Percentiles rank a stretch among this genome's conserved stretches.
Evolutionary conservation across 2,113 vertebrate species (phyloP).

Genomic region (Osmerus mordax): DNA sequence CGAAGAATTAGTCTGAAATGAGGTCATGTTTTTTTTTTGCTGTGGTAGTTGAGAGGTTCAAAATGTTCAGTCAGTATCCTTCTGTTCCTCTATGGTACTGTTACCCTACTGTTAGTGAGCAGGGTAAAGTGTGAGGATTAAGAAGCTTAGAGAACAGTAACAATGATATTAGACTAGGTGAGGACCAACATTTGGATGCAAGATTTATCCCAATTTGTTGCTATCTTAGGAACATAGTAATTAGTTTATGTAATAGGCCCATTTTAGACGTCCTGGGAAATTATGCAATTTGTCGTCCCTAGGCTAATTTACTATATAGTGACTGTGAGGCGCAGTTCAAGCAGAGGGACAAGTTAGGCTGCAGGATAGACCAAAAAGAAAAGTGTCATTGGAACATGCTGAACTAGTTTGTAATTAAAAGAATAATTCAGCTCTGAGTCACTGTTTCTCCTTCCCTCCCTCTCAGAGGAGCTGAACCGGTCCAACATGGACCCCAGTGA

Average conservation of each 20-base stretch:
- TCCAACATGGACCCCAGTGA: conserved; percentile 83
- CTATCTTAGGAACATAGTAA: conserved; percentile 64
- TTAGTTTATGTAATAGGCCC: conserved; percentile 68
- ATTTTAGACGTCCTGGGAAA: conserved; percentile 68
- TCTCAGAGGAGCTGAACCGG: conserved; percentile 84
- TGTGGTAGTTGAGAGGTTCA: conserved; percentile 33
- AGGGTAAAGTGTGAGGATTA: too few relatives aligned
- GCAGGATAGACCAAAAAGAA: too few relatives aligned
- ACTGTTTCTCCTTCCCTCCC: conserved; percentile 9
- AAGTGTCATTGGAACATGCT: conserved; percentile 3
- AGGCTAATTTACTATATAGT: conserved; percentile 57
- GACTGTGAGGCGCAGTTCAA: conserved; percentile 21
- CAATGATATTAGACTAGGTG: too few relatives aligned
- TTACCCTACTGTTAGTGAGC: too few relatives aligned
- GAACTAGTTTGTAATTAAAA: conserved; percentile 17
- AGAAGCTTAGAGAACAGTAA: too few relatives aligned
- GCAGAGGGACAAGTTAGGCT: too few relatives aligned
- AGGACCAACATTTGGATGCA: conserved; percentile 14
- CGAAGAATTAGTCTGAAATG: conserved; percentile 52
- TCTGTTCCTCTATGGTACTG: background rate
- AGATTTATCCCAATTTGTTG: conserved; percentile 28
- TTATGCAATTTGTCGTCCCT: conserved; percentile 53
- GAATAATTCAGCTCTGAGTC: background rate
- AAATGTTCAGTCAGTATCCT: background rate
- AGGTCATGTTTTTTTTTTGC: conserved; percentile 71